Evolutionary conservation across 23 tunicate species (phyloP), one percentile per base, ranked within the genome.

Genomic region (Halocynthia aurantium): DNA sequence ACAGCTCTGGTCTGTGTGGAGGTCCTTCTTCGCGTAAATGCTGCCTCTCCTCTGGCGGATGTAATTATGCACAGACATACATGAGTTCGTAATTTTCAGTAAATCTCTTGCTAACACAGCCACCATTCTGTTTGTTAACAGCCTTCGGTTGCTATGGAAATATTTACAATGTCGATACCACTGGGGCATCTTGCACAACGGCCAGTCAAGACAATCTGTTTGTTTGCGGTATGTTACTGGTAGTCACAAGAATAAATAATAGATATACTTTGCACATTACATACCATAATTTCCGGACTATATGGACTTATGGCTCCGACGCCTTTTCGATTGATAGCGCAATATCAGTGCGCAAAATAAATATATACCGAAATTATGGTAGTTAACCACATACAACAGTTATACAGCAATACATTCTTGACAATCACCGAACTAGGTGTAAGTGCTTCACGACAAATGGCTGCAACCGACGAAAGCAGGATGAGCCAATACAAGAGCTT

Each of bases 111-210:
- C 4, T 51, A 51, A 10, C 51, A 70, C 12, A 40, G 8, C 8
- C 10, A 19, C 0, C 9, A 44, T 12, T 20, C 51, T 20, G 0
- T 49, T 49, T 12, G 22, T 67, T 15, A 12, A 8, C 10, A 17
- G 9, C 9, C 50, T 49, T 20, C 0, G 84, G 84, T 55, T 81
- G 74, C 15, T 87, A 87, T 57, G 93, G 93, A 2, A 31, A 87
- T 54, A 87, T 87, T 61, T 52, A 61, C 19, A 81, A 87, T 56
- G 83, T 82, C 13, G 86, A 87, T 76, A 87, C 93, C 10, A 87
- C 93, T 20, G 93, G 93, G 7, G 80, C 76, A n/a, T 87, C 93
- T 11, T 61, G 52, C 11, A 61, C 74, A 8, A 87, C 93, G 11
- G 86, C 93, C 13, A 22, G 57, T 40, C 93, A 87, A 54, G 93